Base-by-base conservation (phyloP, 1,140 invertebrate genomes). In the Monomorium pharaonis region DNA sequence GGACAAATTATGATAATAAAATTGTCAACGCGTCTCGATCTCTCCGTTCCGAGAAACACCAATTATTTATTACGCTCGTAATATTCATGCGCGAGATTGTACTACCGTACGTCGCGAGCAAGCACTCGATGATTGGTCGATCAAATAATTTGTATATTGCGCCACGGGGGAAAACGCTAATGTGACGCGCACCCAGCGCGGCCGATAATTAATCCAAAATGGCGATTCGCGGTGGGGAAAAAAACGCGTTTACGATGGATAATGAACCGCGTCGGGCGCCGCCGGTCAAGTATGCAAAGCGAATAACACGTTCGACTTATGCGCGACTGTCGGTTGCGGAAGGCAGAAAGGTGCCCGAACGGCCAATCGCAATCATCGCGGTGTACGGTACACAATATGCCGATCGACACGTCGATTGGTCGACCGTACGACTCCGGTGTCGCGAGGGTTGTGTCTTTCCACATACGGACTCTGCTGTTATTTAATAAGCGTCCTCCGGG, bases 221-320 rank as follows among this genome's bases (percentile, higher is more conserved):
- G 89, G 89, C 88, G 88, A 63, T 47, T 24, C 5, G 21, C 14
- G 87, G 24, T 56, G 44, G 6, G 18, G 86, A 90, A 89, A 85
- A 85, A 89, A 81, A 77, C 80, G 70, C 70, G 54, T 69, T 81
- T 69, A 65, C 75, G 85, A 86, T 58, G 67, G 78, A 83, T 89
- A 89, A 89, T 86, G 88, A 84, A 86, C 63, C 70, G 42, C 84
- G 44, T 74, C 75, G 75, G 56, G 74, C 42, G 81, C 76, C 56
- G 75, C 62, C 86, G 80, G 89, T 90, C 89, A 89, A 86, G 89
- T 90, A 90, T 90, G 89, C 89, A 90, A 90, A 90, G 75, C 76
- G 65, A 49, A 60, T 70, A 60, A 65, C 78, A 77, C 65, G 76
- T 56, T 49, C 84, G 70, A 72, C 86, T 86, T 90, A 81, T 24